Conservation (phyloP, 2,113 vertebrate species). For the Eulemur rufifrons region DNA sequence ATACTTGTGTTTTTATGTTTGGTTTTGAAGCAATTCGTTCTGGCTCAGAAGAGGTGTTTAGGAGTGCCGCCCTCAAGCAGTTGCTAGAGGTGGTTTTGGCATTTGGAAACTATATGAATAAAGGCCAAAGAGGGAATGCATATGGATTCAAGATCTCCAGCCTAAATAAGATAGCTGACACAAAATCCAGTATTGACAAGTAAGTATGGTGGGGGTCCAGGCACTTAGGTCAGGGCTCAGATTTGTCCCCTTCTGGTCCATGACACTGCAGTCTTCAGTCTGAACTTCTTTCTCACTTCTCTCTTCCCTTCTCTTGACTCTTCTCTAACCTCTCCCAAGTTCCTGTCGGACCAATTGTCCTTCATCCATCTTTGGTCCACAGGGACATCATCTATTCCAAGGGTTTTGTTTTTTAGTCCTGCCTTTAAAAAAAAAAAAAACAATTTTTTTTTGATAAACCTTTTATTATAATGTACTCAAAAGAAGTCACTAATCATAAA, state of each 20-base stretch:
- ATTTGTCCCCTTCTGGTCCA: background rate
- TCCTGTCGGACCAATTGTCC: background rate
- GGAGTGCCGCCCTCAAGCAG: constrained; percentile 94
- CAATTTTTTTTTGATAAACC: background rate
- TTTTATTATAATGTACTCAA: background rate
- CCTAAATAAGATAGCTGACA: constrained; percentile 98
- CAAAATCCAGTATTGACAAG: constrained; percentile 99
- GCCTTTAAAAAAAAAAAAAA: background rate
- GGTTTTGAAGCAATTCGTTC: constrained; percentile 88
- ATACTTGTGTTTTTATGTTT: background rate
- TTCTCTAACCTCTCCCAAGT: background rate
- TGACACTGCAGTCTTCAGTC: background rate
- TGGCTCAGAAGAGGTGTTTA: constrained; percentile 94
- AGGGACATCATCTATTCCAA: background rate
- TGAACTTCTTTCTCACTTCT: background rate
- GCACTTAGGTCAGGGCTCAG: no score
- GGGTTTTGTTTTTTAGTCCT: background rate
- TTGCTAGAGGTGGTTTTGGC: constrained; percentile 97
- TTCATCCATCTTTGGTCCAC: background rate
- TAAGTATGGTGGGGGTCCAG: constrained; percentile 80
- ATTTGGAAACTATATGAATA: constrained; percentile 99
- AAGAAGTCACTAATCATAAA: background rate
- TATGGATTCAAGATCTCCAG: constrained; percentile 98
- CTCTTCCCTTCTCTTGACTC: background rate
- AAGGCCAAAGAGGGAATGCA: constrained; percentile 97